These are phyloP conservation scores for Dicrostonyx torquatus DNA, from an alignment of 2,797 vertebrate genomes.

Conservation along the genomic window DNA sequence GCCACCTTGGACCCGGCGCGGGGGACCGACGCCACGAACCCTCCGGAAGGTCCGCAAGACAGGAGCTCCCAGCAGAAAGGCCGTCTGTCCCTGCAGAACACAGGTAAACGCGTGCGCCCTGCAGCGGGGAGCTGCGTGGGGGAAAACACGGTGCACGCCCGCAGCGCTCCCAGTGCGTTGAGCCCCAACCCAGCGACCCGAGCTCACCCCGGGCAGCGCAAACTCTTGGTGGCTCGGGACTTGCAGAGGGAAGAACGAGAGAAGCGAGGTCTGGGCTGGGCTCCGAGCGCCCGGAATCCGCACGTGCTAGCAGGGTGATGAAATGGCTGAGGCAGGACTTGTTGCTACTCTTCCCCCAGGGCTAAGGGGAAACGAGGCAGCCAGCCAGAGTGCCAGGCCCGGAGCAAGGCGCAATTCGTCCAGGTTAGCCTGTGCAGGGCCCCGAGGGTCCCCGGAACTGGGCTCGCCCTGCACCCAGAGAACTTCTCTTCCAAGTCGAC, in stretches of 20 bases:
- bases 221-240: conserved; percentile 62
- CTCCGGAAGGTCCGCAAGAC: conserved; percentile 92
- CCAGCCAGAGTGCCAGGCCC: background rate
- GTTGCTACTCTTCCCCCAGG: conserved; percentile 70
- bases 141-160: background rate
- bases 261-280: conserved; percentile 23
- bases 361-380: conserved; percentile 52
- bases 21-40: conserved; percentile 91
- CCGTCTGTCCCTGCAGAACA: conserved; percentile 96
- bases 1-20: conserved; percentile 88
- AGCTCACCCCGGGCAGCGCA: conserved; percentile 31
- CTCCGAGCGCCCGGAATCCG: conserved; percentile 60
- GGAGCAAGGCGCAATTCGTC: background rate
- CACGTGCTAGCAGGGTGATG: conserved; percentile 79
- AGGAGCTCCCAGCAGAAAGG: conserved; percentile 92
- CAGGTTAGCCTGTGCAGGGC: background rate
- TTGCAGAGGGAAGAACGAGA: conserved; percentile 3
- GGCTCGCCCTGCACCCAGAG: background rate
- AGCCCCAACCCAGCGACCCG: background rate
- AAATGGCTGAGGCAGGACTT: conserved; percentile 75
- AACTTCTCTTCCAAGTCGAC: conserved; percentile 17
- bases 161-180: background rate
- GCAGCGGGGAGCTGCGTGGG: background rate
- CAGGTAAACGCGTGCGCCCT: conserved; percentile 88
- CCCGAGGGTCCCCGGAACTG: background rate